These are phyloP conservation scores for Sternotherus odoratus DNA, from an alignment of 2,797 vertebrate species.

Conservation along the genomic window DNA sequence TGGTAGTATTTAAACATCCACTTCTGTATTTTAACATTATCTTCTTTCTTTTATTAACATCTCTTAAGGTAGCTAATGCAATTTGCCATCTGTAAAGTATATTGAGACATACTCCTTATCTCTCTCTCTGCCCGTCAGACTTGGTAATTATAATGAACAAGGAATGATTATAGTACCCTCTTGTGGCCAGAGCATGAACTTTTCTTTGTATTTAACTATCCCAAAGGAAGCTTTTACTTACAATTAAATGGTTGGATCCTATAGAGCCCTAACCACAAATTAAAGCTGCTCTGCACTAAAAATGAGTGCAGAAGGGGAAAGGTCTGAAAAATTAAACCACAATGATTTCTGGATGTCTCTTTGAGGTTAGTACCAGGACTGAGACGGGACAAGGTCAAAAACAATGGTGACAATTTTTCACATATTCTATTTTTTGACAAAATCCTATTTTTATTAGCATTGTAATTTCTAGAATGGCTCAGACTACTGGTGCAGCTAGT, in stretches of 20 bases:
- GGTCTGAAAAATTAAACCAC: not conserved
- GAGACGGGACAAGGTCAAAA: not conserved
- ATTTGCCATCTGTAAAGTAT: not conserved
- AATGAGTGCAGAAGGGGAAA: not conserved
- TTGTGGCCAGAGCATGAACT: not conserved
- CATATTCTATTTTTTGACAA: not conserved
- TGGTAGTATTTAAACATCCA: fast-evolving
- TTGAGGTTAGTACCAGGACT: not conserved
- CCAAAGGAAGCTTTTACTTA: fast-evolving
- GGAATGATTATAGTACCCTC: not conserved
- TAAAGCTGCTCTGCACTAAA: not conserved
- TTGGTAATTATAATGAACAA: not conserved
- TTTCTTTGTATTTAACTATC: fast-evolving
- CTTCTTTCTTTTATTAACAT: not conserved
- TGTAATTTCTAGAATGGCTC: not conserved
- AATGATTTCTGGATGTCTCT: not conserved
- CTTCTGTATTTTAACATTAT: fast-evolving
- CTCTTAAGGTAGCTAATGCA: not conserved
- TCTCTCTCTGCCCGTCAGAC: too few relatives aligned
- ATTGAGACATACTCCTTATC: not conserved
- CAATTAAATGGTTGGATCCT: not conserved
- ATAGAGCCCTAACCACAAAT: not conserved
- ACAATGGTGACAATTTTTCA: not conserved
- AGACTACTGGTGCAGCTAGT: not conserved
- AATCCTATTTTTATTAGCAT: not conserved